phyloP scores from a whole-genome alignment of 2,797 vertebrate genomes.

The Poeciliopsis infans region DNA sequence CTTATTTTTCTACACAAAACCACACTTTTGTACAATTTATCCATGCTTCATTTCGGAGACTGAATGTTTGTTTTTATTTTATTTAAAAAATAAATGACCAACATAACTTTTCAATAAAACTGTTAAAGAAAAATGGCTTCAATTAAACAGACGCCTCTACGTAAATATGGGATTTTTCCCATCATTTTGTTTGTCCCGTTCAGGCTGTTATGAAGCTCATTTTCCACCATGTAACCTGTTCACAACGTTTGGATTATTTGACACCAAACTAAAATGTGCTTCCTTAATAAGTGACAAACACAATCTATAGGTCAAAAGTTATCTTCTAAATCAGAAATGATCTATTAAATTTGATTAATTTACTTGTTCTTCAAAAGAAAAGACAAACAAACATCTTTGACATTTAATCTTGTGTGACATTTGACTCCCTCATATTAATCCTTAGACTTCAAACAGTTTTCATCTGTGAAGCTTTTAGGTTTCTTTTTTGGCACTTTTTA shows the following conservation, averaged over 20 bases:
- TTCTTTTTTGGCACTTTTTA: not conserved
- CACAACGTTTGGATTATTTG: constrained; percentile 50
- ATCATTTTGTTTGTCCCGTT: constrained; percentile 1
- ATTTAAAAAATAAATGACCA: not conserved
- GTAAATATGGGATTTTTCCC: not conserved
- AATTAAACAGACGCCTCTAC: not conserved
- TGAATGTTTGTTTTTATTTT: not conserved
- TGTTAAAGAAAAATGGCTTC: not conserved
- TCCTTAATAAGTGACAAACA: not conserved
- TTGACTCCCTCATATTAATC: not conserved
- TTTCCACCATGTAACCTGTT: constrained; percentile 44
- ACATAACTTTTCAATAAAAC: not conserved
- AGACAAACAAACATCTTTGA: not conserved
- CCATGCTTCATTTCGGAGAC: not conserved
- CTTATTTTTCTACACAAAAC: not conserved
- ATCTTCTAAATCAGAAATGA: not conserved
- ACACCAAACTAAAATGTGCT: not conserved
- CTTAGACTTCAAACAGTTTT: not conserved
- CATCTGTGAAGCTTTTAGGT: not conserved
- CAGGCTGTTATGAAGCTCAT: constrained; percentile 8
- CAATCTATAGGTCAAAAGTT: not conserved
- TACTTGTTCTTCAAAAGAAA: not conserved
- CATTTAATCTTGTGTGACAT: not conserved
- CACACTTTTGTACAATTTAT: not conserved
- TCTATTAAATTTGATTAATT: not conserved